Evolutionary conservation across 2,888 invertebrate genomes (phyloP).

Genomic region (Melanostoma scalare): DNA sequence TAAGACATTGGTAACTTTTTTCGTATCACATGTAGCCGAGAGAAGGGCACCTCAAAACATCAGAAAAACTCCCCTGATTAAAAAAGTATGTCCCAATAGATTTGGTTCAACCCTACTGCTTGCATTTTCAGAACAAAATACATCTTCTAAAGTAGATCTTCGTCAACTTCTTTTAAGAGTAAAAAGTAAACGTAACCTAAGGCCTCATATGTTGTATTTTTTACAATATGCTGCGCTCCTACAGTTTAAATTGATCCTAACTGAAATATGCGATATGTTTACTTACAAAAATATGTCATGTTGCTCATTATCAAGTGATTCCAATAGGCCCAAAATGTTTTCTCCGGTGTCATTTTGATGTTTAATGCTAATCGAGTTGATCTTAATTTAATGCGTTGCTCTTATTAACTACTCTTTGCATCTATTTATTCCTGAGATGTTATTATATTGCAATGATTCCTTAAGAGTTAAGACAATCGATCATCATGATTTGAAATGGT

Average conservation of each 20-base stretch:
- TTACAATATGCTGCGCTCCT: background rate
- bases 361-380: conserved; percentile 2
- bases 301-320: conserved; percentile 82
- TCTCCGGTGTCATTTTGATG: conserved; percentile 79
- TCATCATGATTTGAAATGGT: too few relatives aligned
- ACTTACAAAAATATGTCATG: conserved; percentile 82
- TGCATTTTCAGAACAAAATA: too few relatives aligned
- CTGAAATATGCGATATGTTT: conserved; percentile 11
- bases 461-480: too few relatives aligned
- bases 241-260: background rate
- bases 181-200: background rate
- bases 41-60: too few relatives aligned
- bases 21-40: too few relatives aligned
- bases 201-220: background rate
- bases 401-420: background rate
- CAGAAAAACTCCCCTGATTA: too few relatives aligned
- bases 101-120: too few relatives aligned
- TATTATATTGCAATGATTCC: conserved; percentile 1
- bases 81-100: too few relatives aligned
- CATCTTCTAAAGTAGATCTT: background rate
- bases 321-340: conserved; percentile 80
- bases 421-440: conserved; percentile 59
- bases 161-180: background rate
- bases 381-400: conserved; percentile 16
- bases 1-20: too few relatives aligned